Evolutionary conservation across 2,797 vertebrate genomes (phyloP).

Genomic region (Xenopus petersii): DNA sequence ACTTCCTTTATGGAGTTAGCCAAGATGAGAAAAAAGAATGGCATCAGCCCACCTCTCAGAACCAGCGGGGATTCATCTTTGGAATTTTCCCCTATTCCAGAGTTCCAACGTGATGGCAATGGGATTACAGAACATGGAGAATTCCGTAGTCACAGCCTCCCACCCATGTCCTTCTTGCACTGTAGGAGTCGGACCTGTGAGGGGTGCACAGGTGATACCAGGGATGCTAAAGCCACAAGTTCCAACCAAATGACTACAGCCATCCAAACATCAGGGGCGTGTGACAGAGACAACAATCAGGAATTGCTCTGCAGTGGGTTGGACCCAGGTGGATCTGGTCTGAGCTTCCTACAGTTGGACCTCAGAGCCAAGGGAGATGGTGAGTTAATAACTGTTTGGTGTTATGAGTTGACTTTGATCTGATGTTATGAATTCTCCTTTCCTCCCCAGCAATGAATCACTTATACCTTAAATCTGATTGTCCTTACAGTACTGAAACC

Average conservation of each 20-base stretch:
- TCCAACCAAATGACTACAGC: slow-evolving; percentile 1
- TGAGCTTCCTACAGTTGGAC: slow-evolving; percentile 62
- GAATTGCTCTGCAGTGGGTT: slow-evolving; percentile 53
- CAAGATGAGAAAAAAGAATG: slow-evolving; percentile 77
- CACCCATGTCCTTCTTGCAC: slow-evolving; percentile 69
- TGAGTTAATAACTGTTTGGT: slow-evolving; percentile 51
- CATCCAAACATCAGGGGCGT: background rate
- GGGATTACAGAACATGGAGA: slow-evolving; percentile 56
- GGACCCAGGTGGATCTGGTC: slow-evolving; percentile 57
- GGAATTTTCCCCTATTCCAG: slow-evolving; percentile 82
- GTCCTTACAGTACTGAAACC: no score
- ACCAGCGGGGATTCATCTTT: slow-evolving; percentile 76
- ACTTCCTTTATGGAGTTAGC: slow-evolving; percentile 95
- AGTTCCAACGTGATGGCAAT: slow-evolving; percentile 62
- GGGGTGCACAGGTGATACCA: slow-evolving; percentile 59
- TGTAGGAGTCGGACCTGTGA: slow-evolving; percentile 72
- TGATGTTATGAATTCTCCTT: no score
- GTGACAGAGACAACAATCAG: slow-evolving; percentile 58
- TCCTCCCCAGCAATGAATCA: no score
- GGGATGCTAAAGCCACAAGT: slow-evolving; percentile 40
- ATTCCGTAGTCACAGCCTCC: slow-evolving; percentile 68
- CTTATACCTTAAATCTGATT: no score
- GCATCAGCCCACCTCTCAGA: slow-evolving; percentile 70
- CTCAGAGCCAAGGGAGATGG: slow-evolving; percentile 68
- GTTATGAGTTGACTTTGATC: no score